Percentiles rank a stretch among this genome's conserved stretches.
Conservation (phyloP, 2,797 vertebrate species). For the Okamejei kenojei region DNA sequence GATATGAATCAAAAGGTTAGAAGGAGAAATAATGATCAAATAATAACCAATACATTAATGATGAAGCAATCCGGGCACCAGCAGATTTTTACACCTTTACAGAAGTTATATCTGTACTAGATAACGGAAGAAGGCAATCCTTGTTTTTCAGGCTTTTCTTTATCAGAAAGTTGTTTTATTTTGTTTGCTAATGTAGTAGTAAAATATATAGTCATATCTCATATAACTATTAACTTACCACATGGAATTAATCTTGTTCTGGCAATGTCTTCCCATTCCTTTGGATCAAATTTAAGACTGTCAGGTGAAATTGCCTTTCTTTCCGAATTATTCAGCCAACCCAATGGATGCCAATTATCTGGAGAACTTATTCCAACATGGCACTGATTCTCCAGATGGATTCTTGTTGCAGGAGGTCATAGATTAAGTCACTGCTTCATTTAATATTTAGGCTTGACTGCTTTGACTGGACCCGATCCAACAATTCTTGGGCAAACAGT, state of each 20-base stretch:
- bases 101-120: not conserved
- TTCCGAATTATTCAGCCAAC: not conserved
- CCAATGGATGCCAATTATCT: not conserved
- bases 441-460: not conserved
- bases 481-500: not conserved
- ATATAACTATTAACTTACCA: not conserved
- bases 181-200: not conserved
- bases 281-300: not conserved
- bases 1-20: too few relatives aligned
- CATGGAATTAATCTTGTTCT: slow-evolving; percentile 16
- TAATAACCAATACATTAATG: too few relatives aligned
- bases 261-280: not conserved
- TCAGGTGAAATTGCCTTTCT: not conserved
- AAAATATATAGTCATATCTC: not conserved
- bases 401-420: not conserved
- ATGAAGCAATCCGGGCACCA: too few relatives aligned
- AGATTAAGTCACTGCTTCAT: not conserved
- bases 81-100: too few relatives aligned
- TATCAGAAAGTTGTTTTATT: not conserved
- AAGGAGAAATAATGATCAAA: too few relatives aligned
- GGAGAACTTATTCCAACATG: not conserved
- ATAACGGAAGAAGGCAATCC: not conserved
- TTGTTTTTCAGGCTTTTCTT: not conserved
- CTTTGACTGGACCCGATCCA: slow-evolving; percentile 4
- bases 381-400: not conserved